These are phyloP conservation scores for Myotis yumanensis DNA, from an alignment of 2,113 vertebrate genomes.

Conservation along the genomic window DNA sequence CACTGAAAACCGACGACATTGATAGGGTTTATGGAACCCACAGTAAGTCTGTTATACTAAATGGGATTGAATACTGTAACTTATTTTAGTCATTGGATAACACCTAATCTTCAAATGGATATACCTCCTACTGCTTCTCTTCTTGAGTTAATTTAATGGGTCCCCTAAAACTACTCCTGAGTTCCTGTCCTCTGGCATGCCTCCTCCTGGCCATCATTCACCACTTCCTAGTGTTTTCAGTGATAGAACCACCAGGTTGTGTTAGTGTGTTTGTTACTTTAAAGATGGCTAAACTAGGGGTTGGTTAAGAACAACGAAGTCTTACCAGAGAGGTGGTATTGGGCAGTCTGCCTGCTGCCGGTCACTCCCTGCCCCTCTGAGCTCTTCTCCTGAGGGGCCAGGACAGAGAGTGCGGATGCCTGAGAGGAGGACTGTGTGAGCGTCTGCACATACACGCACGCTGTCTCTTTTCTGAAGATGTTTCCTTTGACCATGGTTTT, in stretches of 20 bases:
- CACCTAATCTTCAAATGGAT: neutral
- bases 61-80: neutral
- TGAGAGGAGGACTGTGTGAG: neutral
- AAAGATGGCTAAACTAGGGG: neutral
- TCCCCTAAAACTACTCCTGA: neutral
- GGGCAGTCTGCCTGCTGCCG: neutral
- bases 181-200: neutral
- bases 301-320: neutral
- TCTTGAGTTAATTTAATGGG: neutral
- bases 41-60: neutral
- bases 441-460: accelerated
- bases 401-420: neutral
- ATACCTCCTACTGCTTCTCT: neutral
- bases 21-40: neutral
- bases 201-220: slow-evolving; percentile 14
- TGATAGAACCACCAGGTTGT: neutral
- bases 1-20: neutral
- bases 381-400: neutral
- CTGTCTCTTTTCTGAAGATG: neutral
- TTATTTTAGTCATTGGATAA: neutral
- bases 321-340: neutral
- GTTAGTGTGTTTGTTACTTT: neutral
- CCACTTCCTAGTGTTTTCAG: neutral
- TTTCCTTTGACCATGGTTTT: neutral
- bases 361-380: neutral